phyloP scores from a whole-genome alignment of 2,888 invertebrate species.

The Malthinus flaveolus region DNA sequence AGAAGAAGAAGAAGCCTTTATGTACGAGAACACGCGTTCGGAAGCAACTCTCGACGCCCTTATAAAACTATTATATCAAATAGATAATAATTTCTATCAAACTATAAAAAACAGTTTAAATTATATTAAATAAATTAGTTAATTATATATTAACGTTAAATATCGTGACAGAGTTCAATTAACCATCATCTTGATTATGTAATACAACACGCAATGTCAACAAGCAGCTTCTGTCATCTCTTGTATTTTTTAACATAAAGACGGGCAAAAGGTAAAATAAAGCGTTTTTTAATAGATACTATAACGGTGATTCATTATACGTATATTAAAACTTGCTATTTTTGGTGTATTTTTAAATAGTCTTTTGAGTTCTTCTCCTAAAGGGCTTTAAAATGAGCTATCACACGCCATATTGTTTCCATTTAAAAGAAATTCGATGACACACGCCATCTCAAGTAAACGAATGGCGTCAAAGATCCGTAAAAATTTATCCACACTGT shows the following conservation, averaged over 20 bases:
- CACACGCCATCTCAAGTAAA: no score
- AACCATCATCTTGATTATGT: slow-evolving; percentile 18
- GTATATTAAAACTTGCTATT: no score
- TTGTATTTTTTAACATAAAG: background rate
- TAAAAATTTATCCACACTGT: no score
- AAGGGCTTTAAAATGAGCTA: no score
- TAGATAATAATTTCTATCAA: slow-evolving; percentile 22
- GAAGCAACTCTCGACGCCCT: slow-evolving; percentile 28
- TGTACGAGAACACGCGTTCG: slow-evolving; percentile 17
- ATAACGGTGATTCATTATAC: no score
- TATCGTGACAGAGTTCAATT: slow-evolving; percentile 24
- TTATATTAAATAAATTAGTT: slow-evolving; percentile 26
- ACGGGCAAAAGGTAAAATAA: no score
- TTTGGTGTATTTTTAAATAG: no score
- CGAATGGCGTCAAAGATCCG: no score
- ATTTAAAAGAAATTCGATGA: no score
- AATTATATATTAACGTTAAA: slow-evolving; percentile 22
- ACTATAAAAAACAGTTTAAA: slow-evolving; percentile 6
- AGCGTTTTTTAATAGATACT: no score
- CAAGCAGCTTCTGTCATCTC: slow-evolving; percentile 16
- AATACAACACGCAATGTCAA: slow-evolving; percentile 23
- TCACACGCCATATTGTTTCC: no score
- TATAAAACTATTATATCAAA: slow-evolving; percentile 26
- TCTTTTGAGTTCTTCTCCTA: no score
- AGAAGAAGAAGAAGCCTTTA: slow-evolving; percentile 37